Conservation (phyloP, 2,888 invertebrate genomes). For the Drosophila mimetica region DNA sequence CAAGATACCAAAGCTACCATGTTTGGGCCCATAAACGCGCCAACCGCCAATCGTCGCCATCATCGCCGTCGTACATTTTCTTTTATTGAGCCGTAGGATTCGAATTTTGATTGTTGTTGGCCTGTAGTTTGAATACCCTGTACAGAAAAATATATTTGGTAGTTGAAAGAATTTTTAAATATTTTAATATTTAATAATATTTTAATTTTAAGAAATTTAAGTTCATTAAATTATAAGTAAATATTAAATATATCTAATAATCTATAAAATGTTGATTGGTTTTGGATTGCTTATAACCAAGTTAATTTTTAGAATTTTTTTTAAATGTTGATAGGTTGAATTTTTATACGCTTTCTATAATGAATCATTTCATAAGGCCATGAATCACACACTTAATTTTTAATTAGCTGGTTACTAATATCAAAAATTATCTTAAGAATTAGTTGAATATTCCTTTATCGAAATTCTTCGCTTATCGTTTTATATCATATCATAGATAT, state of each 20-base stretch:
- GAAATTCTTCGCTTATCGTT: too few relatives aligned
- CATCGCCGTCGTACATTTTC: slow-evolving; percentile 66
- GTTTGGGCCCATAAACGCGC: slow-evolving; percentile 44
- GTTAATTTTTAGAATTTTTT: too few relatives aligned
- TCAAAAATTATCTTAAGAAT: not conserved
- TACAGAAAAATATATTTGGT: not conserved
- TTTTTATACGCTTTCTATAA: not conserved
- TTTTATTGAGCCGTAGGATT: slow-evolving; percentile 81
- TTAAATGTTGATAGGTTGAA: too few relatives aligned
- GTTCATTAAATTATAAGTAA: too few relatives aligned
- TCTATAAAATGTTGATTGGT: too few relatives aligned
- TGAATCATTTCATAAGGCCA: not conserved
- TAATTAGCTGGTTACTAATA: not conserved
- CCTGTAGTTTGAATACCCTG: slow-evolving; percentile 8
- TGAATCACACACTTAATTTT: not conserved
- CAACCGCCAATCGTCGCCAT: slow-evolving; percentile 25
- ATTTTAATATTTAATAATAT: not conserved
- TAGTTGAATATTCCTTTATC: not conserved
- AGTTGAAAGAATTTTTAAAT: not conserved
- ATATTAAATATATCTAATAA: too few relatives aligned
- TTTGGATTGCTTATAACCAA: too few relatives aligned
- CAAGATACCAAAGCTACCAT: slow-evolving; percentile 7
- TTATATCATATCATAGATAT: too few relatives aligned
- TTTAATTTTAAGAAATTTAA: not conserved
- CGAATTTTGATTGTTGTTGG: slow-evolving; percentile 48